phyloP scores from a whole-genome alignment of 23 tunicate genomes.

The Aplidium turbinatum region DNA sequence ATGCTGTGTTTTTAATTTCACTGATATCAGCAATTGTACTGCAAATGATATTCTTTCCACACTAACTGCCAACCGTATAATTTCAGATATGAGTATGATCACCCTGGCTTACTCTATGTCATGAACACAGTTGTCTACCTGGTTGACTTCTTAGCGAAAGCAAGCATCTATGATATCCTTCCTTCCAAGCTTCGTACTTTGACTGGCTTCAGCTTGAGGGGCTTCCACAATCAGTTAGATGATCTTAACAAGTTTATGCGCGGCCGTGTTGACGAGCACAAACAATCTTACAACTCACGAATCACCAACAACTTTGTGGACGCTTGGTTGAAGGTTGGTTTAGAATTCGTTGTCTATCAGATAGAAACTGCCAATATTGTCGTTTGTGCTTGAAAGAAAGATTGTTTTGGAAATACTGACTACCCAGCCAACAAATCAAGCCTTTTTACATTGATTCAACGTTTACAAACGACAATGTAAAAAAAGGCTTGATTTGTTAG shows the following conservation, averaged over 20 bases:
- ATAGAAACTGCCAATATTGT: neutral
- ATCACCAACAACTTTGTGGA: conserved; percentile 67
- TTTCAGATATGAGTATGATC: conserved; percentile 70
- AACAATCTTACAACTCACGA: conserved; percentile 33
- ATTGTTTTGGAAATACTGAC: too few species aligned
- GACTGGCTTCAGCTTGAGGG: conserved; percentile 47
- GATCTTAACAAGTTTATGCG: conserved; percentile 41
- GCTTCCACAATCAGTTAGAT: conserved; percentile 58
- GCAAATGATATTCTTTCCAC: too few species aligned
- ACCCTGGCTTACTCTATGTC: conserved; percentile 47
- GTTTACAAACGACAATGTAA: too few species aligned
- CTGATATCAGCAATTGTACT: too few species aligned
- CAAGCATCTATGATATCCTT: conserved; percentile 73
- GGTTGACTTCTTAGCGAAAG: conserved; percentile 59
- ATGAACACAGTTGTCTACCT: conserved; percentile 61
- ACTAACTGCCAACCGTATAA: too few species aligned
- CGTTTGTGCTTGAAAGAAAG: too few species aligned
- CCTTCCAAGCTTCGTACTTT: conserved; percentile 61
- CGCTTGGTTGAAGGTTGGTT: conserved; percentile 80
- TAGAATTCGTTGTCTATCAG: neutral
- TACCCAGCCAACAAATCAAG: too few species aligned
- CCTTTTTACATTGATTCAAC: too few species aligned
- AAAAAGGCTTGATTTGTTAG: too few species aligned
- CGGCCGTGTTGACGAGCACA: conserved; percentile 56
- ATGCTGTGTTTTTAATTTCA: too few species aligned